These are phyloP conservation scores for Spilarctia lutea DNA, from an alignment of 2,888 invertebrate genomes.

Conservation along the genomic window DNA sequence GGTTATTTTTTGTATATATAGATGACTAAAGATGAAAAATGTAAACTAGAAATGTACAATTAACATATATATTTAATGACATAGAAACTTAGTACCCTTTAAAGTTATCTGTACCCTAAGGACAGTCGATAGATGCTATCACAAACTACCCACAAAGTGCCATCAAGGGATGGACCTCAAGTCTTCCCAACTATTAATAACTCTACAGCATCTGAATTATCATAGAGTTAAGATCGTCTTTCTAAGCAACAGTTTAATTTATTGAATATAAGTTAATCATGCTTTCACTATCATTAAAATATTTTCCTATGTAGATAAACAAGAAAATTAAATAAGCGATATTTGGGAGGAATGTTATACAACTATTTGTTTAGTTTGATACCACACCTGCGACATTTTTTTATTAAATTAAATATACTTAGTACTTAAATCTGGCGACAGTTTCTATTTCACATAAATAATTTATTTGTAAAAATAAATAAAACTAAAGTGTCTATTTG, in stretches of 20 bases:
- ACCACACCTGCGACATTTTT: too few relatives aligned
- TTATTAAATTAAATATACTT: too few relatives aligned
- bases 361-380: too few relatives aligned
- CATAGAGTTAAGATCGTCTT: not conserved
- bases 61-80: not conserved
- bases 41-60: not conserved
- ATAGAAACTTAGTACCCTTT: not conserved
- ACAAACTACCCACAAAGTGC: conserved; percentile 3
- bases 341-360: too few relatives aligned
- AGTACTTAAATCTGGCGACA: too few relatives aligned
- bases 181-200: not conserved
- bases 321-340: too few relatives aligned
- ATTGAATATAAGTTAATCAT: not conserved
- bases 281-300: not conserved
- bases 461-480: too few relatives aligned
- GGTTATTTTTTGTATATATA: too few relatives aligned
- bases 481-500: too few relatives aligned
- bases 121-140: too few relatives aligned
- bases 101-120: not conserved
- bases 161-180: not conserved
- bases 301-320: too few relatives aligned
- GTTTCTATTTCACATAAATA: too few relatives aligned
- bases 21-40: not conserved
- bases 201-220: not conserved
- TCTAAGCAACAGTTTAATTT: not conserved